A percentile compares a stretch with the other conserved stretches of the same genome.
phyloP scores from a whole-genome alignment of 30 jellyfish, hydroid and myxozoan genomes.

The Hydra vulgaris region DNA sequence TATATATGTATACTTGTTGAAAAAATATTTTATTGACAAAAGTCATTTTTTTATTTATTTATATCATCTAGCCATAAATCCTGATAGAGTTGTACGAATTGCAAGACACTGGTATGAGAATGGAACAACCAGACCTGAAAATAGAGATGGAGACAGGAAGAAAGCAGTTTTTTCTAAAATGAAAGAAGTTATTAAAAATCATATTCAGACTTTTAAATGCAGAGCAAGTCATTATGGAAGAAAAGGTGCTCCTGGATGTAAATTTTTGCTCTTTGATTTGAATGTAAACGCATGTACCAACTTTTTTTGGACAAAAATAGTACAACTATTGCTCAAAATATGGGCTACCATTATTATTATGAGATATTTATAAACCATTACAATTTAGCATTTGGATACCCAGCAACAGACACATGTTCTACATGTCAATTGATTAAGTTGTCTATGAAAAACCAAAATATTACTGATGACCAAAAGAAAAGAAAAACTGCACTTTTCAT shows the following conservation, averaged over 20 bases:
- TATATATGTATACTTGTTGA: background rate
- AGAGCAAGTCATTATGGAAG: no score
- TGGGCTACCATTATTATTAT: background rate
- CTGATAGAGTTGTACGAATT: no score
- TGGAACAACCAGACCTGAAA: background rate
- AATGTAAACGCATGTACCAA: background rate
- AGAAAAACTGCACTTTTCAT: background rate
- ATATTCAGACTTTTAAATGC: background rate
- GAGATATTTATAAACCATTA: background rate
- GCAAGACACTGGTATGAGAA: no score
- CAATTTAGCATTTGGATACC: background rate
- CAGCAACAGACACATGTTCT: background rate
- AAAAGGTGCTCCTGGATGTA: background rate
- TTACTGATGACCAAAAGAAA: background rate
- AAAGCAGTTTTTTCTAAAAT: background rate
- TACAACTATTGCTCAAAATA: background rate
- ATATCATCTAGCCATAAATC: no score
- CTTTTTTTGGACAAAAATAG: background rate
- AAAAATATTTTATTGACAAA: background rate
- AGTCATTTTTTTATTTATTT: background rate
- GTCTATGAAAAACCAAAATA: background rate
- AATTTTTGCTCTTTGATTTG: background rate
- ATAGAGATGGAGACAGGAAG: background rate
- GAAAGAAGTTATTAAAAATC: background rate
- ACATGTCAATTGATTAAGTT: background rate